Conservation (phyloP, 2,113 vertebrate species). For the Procavia capensis region DNA sequence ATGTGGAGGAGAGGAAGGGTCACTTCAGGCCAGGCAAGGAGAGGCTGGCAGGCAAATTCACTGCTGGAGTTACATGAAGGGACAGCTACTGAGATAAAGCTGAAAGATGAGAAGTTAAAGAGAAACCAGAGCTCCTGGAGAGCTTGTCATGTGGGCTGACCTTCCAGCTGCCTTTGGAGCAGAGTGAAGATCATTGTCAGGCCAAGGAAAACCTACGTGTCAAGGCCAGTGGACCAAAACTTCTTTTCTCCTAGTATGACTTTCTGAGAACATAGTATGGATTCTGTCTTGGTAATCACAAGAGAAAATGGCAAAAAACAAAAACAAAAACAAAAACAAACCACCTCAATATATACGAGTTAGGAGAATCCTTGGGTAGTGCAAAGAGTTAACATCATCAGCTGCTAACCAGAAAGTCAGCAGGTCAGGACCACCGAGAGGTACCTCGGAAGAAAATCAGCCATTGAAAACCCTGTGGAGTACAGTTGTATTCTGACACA, state of each 20-base stretch:
- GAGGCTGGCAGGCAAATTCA: slow-evolving; percentile 53
- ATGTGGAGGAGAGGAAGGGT: background rate
- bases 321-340: too few relatives aligned
- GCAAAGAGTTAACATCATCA: background rate
- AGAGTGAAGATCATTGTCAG: background rate
- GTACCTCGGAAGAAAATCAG: background rate
- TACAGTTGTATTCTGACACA: background rate
- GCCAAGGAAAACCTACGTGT: background rate
- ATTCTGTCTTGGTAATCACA: background rate
- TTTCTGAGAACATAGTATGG: background rate
- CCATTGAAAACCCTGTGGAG: background rate
- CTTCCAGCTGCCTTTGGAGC: background rate
- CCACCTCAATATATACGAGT: background rate
- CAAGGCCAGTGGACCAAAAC: background rate
- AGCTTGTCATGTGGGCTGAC: slow-evolving; percentile 35
- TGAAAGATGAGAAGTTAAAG: slow-evolving; percentile 74
- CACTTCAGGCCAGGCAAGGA: slow-evolving; percentile 70
- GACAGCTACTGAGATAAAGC: slow-evolving; percentile 73
- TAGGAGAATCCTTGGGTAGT: background rate
- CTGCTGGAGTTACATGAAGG: slow-evolving; percentile 78
- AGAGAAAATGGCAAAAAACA: slow-evolving; percentile 22
- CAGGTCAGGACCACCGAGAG: background rate
- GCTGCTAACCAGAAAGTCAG: background rate
- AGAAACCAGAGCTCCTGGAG: slow-evolving; percentile 74
- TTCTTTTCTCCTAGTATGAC: background rate